phyloP scores from a whole-genome alignment of 2,888 invertebrate species.

The Dryococelus australis region DNA sequence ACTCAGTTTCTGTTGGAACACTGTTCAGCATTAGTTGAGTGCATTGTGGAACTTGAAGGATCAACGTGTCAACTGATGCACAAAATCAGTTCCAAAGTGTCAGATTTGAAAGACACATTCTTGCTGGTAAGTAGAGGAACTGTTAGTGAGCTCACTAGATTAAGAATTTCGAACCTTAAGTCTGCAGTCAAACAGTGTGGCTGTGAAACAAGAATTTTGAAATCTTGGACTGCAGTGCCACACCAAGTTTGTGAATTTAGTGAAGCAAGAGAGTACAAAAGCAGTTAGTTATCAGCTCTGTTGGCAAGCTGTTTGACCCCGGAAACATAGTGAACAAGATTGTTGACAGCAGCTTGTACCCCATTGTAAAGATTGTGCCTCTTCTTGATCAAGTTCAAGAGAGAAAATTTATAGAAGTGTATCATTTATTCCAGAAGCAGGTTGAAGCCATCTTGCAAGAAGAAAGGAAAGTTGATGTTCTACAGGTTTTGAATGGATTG shows the following conservation, averaged over 20 bases:
- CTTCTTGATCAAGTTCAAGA: too few species aligned
- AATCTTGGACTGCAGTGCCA: neutral
- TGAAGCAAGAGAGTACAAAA: neutral
- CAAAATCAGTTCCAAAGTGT: neutral
- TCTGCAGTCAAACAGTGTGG: neutral
- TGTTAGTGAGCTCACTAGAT: neutral
- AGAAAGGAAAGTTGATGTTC: too few species aligned
- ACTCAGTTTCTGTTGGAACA: neutral
- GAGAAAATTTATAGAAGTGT: too few species aligned
- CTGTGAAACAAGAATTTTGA: neutral
- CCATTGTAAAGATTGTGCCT: too few species aligned
- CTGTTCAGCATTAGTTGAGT: neutral
- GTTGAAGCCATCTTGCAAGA: too few species aligned
- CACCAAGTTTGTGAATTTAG: neutral
- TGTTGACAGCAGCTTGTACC: too few species aligned
- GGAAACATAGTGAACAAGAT: neutral
- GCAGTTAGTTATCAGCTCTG: neutral
- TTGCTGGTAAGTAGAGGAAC: neutral
- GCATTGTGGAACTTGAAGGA: conserved; percentile 21
- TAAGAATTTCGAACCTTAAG: neutral
- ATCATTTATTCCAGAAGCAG: too few species aligned
- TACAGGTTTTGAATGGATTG: too few species aligned
- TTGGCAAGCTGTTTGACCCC: neutral
- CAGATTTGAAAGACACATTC: neutral
- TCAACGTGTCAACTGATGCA: neutral